Conservation (phyloP, 2,888 invertebrate species). For the Eilema caniola region DNA sequence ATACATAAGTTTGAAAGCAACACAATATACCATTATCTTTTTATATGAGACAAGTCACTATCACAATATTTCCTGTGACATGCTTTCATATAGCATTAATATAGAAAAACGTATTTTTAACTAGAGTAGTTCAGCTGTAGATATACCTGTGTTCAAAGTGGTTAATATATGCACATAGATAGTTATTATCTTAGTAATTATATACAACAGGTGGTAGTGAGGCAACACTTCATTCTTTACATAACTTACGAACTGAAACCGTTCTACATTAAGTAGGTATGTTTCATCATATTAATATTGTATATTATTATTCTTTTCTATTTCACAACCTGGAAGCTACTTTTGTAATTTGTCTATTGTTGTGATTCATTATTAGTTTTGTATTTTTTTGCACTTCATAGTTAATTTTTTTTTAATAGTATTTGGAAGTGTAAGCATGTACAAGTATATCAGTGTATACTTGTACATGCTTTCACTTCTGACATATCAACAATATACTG, state of each 20-base stretch:
- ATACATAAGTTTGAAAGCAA: no score
- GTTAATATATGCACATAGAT: background rate
- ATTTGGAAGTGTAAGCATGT: no score
- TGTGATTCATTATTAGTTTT: background rate
- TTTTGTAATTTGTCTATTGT: slow-evolving; percentile 1
- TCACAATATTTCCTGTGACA: no score
- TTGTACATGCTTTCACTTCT: background rate
- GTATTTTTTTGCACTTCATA: no score
- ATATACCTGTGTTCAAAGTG: background rate
- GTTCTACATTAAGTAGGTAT: background rate
- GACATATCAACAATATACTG: no score
- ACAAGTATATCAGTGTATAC: no score
- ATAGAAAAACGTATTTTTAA: background rate
- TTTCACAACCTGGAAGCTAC: background rate
- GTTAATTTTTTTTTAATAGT: background rate
- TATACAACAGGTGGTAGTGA: background rate
- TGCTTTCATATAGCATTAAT: background rate
- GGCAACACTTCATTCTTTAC: slow-evolving; percentile 4
- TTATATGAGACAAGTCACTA: no score
- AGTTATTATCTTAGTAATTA: background rate
- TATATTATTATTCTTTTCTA: background rate
- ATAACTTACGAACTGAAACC: background rate
- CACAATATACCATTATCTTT: no score
- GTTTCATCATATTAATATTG: background rate
- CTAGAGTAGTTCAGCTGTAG: background rate